A percentile compares a stretch with the other conserved stretches of the same genome.
These are phyloP conservation scores for Theonella swinhoei DNA, from an alignment of 37 sponge, comb jelly and placozoan species.

Conservation along the genomic window DNA sequence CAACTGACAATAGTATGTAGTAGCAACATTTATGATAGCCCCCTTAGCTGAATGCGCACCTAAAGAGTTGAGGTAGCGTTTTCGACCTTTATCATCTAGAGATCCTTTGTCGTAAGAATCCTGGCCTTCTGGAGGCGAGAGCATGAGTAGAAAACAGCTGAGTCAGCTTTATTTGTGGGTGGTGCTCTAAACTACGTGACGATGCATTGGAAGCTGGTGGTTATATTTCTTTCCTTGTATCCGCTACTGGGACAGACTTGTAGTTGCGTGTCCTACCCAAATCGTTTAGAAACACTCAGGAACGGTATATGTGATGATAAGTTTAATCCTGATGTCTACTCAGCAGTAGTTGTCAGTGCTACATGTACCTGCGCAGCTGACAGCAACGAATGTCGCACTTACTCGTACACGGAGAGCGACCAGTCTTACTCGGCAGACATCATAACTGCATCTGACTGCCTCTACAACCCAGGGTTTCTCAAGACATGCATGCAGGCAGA, in stretches of 20 bases:
- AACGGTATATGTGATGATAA: background rate
- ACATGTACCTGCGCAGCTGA: background rate
- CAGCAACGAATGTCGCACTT: background rate
- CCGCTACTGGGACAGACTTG: background rate
- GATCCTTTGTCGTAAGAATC: slow-evolving; percentile 6
- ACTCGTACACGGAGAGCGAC: background rate
- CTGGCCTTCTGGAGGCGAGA: slow-evolving; percentile 26
- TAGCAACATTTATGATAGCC: background rate
- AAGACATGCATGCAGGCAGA: background rate
- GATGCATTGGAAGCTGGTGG: background rate
- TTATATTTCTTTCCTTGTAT: background rate
- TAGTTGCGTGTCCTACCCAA: background rate
- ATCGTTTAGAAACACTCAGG: background rate
- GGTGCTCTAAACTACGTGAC: background rate
- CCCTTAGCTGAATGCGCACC: slow-evolving; percentile 26
- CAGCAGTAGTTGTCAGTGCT: background rate
- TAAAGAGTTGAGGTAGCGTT: slow-evolving; percentile 44
- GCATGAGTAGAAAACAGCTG: background rate
- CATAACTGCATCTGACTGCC: too few relatives aligned
- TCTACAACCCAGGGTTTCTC: background rate
- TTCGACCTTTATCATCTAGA: slow-evolving; percentile 36
- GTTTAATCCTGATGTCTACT: background rate
- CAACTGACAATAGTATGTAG: background rate
- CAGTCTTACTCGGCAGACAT: background rate
- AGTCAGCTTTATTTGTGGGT: background rate